Evolutionary conservation across 2,113 vertebrate genomes (phyloP).

Genomic region (Ophiodon elongatus): DNA sequence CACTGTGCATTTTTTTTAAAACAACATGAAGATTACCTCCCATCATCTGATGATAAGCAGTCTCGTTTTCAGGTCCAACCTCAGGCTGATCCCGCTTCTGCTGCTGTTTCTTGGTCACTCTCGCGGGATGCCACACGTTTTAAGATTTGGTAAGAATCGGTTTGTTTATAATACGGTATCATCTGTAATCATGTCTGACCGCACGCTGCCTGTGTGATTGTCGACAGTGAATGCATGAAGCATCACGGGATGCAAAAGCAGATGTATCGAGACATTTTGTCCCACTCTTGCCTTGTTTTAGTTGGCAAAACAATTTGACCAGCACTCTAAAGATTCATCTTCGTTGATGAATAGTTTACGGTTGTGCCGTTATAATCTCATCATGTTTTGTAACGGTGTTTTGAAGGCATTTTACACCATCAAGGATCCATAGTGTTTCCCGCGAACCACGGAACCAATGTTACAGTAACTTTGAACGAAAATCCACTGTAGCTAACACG

Average conservation of each 20-base stretch:
- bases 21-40: slow-evolving; percentile 98
- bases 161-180: slow-evolving; percentile 23
- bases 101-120: slow-evolving; percentile 94
- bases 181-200: slow-evolving; percentile 4
- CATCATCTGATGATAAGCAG: slow-evolving; percentile 88
- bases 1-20: slow-evolving; percentile 86
- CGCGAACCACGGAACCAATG: slow-evolving; percentile 8
- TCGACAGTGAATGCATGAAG: slow-evolving; percentile 19
- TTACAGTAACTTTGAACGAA: slow-evolving; percentile 38
- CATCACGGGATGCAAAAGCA: slow-evolving; percentile 1
- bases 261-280: not conserved
- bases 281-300: slow-evolving; percentile 9
- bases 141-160: slow-evolving; percentile 95
- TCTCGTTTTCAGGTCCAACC: slow-evolving; percentile 92
- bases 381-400: not conserved
- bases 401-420: not conserved
- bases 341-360: not conserved
- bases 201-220: not conserved
- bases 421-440: not conserved
- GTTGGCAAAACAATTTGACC: slow-evolving; percentile 3
- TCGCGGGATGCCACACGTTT: slow-evolving; percentile 97
- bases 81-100: slow-evolving; percentile 92
- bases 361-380: not conserved
- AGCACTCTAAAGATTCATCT: not conserved
- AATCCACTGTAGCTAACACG: not conserved